Evolutionary conservation across 2,888 invertebrate species (phyloP).

Genomic region (Calliopum simillimum): DNA sequence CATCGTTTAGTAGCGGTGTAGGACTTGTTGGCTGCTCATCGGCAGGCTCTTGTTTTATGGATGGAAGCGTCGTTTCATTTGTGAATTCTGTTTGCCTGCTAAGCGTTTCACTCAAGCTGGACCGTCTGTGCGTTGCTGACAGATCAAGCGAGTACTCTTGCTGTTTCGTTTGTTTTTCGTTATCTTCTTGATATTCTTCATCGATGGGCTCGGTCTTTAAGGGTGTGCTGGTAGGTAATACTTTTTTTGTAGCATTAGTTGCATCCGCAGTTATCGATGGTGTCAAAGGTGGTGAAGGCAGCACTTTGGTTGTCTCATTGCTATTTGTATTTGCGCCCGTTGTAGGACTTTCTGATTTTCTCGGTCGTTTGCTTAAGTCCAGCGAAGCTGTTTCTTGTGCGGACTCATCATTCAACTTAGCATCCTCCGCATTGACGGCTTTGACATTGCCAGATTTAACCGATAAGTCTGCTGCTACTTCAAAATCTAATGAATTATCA

Average conservation of each 20-base stretch:
- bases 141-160: slow-evolving; percentile 47
- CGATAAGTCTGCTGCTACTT: slow-evolving; percentile 63
- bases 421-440: slow-evolving; percentile 35
- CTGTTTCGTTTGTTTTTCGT: slow-evolving; percentile 16
- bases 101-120: too few relatives aligned
- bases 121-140: slow-evolving; percentile 35
- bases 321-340: slow-evolving; percentile 45
- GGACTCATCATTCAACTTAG: slow-evolving; percentile 32
- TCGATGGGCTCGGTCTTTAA: slow-evolving; percentile 54
- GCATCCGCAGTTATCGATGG: slow-evolving; percentile 51
- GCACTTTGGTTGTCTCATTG: slow-evolving; percentile 61
- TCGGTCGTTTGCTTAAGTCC: slow-evolving; percentile 52
- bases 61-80: slow-evolving; percentile 38
- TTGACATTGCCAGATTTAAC: slow-evolving; percentile 54
- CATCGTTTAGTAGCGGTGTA: slow-evolving; percentile 38
- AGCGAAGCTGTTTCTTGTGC: slow-evolving; percentile 46
- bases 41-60: slow-evolving; percentile 52
- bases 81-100: slow-evolving; percentile 18
- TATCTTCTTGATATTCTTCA: slow-evolving; percentile 41
- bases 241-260: slow-evolving; percentile 1
- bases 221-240: slow-evolving; percentile 40
- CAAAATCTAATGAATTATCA: slow-evolving; percentile 64
- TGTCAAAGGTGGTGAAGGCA: slow-evolving; percentile 65
- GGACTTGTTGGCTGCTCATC: slow-evolving; percentile 42
- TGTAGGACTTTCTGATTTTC: slow-evolving; percentile 50